Percentiles rank a stretch among this genome's conserved stretches.
Evolutionary conservation across 2,797 vertebrate genomes (phyloP).

Genomic region (Thunnus albacares): DNA sequence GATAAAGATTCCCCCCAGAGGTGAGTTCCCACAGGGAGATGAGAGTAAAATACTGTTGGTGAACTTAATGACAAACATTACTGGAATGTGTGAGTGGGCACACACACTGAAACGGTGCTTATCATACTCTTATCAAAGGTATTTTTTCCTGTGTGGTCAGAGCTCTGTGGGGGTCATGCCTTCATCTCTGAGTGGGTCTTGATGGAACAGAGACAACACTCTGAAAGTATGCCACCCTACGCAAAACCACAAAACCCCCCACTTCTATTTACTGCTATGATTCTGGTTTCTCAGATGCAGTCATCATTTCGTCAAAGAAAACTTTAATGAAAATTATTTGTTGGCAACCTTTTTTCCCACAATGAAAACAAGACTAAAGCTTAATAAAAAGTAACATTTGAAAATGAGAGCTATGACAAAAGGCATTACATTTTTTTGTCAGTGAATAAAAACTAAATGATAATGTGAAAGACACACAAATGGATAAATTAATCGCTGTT

Average conservation of each 20-base stretch:
- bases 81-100: not conserved
- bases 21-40: slow-evolving; percentile 3
- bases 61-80: slow-evolving; percentile 30
- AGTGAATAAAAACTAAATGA: too few relatives aligned
- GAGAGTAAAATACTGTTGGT: slow-evolving; percentile 3
- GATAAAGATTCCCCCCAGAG: slow-evolving; percentile 20
- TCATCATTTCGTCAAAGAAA: not conserved
- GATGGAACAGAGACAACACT: not conserved
- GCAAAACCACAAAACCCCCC: not conserved
- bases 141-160: not conserved
- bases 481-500: too few relatives aligned
- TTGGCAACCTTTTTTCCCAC: too few relatives aligned
- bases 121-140: not conserved
- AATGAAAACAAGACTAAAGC: too few relatives aligned
- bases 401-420: too few relatives aligned
- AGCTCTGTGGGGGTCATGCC: not conserved
- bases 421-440: too few relatives aligned
- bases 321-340: too few relatives aligned
- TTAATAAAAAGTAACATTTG: too few relatives aligned
- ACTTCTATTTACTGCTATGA: not conserved
- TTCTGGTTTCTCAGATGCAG: not conserved
- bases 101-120: not conserved
- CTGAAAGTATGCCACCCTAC: not conserved
- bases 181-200: slow-evolving; percentile 7
- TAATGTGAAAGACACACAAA: too few relatives aligned